phyloP scores from a whole-genome alignment of 2,888 invertebrate species.

The Syritta pipiens region DNA sequence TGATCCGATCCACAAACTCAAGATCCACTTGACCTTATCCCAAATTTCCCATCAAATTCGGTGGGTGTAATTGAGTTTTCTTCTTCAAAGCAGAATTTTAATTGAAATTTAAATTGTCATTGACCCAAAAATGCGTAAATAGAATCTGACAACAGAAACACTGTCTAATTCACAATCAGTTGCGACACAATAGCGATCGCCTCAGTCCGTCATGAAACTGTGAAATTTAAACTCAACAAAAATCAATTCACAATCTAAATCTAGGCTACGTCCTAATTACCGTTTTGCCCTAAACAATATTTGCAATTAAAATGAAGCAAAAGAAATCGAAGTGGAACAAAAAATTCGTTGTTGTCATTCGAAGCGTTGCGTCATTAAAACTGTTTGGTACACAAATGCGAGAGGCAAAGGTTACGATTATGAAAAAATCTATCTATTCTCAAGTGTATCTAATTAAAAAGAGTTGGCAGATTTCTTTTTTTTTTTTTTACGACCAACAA shows the following conservation, averaged over 20 bases:
- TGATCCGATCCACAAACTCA: not conserved
- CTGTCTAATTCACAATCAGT: no score
- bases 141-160: no score
- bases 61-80: not conserved
- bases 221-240: not conserved
- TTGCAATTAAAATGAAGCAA: constrained; percentile 2
- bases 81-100: not conserved
- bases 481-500: no score
- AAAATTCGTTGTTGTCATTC: no score
- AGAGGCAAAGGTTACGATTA: not conserved
- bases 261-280: not conserved
- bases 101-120: no score
- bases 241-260: not conserved
- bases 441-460: constrained; percentile 6
- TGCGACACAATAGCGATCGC: not conserved
- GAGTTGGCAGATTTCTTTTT: no score
- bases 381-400: not conserved
- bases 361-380: constrained; percentile 7
- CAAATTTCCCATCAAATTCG: not conserved
- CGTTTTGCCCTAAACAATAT: not conserved
- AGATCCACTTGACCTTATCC: constrained; percentile 8
- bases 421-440: constrained; percentile 1
- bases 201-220: not conserved
- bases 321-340: not conserved
- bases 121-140: no score